Evolutionary conservation across 2,113 vertebrate genomes (phyloP).

Genomic region (Nothocercus julius): DNA sequence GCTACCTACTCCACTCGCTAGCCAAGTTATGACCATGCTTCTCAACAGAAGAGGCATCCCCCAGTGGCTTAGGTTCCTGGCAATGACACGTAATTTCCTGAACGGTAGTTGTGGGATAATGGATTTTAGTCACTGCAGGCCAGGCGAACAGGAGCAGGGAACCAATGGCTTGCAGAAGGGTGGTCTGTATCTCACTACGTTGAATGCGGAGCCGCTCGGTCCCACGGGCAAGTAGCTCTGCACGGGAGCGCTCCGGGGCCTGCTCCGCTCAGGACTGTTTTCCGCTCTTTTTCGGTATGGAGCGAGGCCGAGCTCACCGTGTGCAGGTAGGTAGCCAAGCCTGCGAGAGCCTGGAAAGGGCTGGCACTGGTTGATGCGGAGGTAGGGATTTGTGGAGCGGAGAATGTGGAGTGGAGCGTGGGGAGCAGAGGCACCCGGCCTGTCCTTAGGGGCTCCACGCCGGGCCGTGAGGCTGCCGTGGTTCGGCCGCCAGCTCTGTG

Average conservation of each 20-base stretch:
- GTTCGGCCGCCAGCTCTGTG: constrained; percentile 64
- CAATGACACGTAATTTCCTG: fast-evolving
- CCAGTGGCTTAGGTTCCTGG: fast-evolving
- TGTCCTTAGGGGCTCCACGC: constrained; percentile 50
- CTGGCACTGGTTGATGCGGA: not conserved
- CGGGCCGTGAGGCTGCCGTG: constrained; percentile 37
- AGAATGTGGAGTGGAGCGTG: too few relatives aligned
- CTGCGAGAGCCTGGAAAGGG: not conserved
- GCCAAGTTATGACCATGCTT: not conserved
- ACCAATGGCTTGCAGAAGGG: not conserved
- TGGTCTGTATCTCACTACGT: not conserved
- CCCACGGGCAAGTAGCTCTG: not conserved
- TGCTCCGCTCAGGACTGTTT: not conserved
- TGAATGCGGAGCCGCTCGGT: not conserved
- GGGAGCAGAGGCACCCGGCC: too few relatives aligned
- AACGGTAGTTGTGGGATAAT: not conserved
- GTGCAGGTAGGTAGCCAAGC: not conserved
- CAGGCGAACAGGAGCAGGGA: fast-evolving
- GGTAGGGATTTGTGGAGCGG: not conserved
- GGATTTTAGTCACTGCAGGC: not conserved
- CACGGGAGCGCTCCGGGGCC: not conserved
- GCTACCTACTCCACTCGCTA: not conserved
- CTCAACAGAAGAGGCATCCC: not conserved
- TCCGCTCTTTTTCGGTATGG: not conserved
- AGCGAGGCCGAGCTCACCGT: not conserved